Percentiles rank a stretch among this genome's conserved stretches.
Evolutionary conservation across 2,113 vertebrate genomes (phyloP).

Genomic region (Phasianus colchicus): DNA sequence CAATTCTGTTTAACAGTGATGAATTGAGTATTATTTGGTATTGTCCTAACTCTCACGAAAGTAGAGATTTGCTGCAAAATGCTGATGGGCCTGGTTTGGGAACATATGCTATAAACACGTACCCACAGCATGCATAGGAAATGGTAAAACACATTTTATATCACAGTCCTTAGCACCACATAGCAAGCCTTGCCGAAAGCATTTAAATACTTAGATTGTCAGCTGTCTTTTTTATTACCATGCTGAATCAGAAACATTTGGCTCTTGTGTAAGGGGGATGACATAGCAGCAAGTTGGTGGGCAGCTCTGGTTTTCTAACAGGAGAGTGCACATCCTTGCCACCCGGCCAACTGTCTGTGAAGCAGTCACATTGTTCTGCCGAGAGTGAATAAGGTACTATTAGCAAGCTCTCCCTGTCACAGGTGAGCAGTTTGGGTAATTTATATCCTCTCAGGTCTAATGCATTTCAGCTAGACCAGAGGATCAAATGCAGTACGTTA

Average conservation of each 20-base stretch:
- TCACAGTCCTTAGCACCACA: not conserved
- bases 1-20: not conserved
- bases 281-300: not conserved
- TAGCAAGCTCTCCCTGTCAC: not conserved
- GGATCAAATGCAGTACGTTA: not conserved
- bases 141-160: not conserved
- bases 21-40: not conserved
- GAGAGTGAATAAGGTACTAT: fast-evolving
- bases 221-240: not conserved
- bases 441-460: not conserved
- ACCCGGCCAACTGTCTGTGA: not conserved
- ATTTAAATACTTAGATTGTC: not conserved
- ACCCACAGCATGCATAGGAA: fast-evolving
- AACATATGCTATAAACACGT: not conserved
- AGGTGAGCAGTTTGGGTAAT: not conserved
- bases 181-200: not conserved
- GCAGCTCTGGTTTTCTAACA: not conserved
- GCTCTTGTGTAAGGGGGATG: not conserved
- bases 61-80: not conserved
- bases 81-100: not conserved
- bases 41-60: not conserved
- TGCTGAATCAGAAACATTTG: not conserved
- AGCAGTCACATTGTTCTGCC: not conserved
- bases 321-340: not conserved
- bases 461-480: not conserved